Evolutionary conservation across 64 coral and sea anemone genomes (phyloP).

Genomic region (Montipora sp.): DNA sequence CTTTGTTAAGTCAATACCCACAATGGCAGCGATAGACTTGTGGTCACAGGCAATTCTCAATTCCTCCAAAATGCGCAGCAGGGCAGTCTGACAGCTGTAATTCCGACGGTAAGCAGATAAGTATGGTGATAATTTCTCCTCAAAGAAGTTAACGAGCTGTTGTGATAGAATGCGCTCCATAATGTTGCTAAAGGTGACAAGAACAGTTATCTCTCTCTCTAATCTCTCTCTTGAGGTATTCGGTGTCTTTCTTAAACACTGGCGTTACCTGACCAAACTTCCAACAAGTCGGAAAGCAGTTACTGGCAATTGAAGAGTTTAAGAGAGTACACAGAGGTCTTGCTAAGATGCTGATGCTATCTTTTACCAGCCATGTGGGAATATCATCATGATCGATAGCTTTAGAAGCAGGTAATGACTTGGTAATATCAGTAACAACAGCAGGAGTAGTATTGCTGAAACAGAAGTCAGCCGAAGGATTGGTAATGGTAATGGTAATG

Average conservation of each 20-base stretch:
- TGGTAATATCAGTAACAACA: slow-evolving; percentile 9
- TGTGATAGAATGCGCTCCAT: too few relatives aligned
- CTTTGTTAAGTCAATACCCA: slow-evolving; percentile 14
- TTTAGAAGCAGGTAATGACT: slow-evolving; percentile 16
- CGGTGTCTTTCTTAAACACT: background rate
- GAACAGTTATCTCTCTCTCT: slow-evolving; percentile 18
- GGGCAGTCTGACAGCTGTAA: too few relatives aligned
- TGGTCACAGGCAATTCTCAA: slow-evolving; percentile 6
- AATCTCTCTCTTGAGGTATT: slow-evolving; percentile 18
- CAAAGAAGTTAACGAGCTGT: too few relatives aligned
- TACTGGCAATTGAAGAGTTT: slow-evolving; percentile 25
- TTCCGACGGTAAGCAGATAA: too few relatives aligned
- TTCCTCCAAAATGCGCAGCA: too few relatives aligned
- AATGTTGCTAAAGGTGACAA: background rate
- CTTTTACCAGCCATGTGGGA: slow-evolving; percentile 29
- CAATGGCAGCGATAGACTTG: slow-evolving; percentile 1
- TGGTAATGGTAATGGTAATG: too few relatives aligned
- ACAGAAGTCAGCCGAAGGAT: too few relatives aligned
- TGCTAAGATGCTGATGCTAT: slow-evolving; percentile 35
- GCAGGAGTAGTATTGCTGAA: too few relatives aligned
- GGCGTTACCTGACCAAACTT: too few relatives aligned
- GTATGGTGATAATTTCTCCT: too few relatives aligned
- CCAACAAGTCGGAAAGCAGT: background rate
- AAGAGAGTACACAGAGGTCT: background rate
- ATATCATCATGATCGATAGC: slow-evolving; percentile 32